phyloP scores from a whole-genome alignment of 2,888 invertebrate genomes.

The Apodemia mormo region DNA sequence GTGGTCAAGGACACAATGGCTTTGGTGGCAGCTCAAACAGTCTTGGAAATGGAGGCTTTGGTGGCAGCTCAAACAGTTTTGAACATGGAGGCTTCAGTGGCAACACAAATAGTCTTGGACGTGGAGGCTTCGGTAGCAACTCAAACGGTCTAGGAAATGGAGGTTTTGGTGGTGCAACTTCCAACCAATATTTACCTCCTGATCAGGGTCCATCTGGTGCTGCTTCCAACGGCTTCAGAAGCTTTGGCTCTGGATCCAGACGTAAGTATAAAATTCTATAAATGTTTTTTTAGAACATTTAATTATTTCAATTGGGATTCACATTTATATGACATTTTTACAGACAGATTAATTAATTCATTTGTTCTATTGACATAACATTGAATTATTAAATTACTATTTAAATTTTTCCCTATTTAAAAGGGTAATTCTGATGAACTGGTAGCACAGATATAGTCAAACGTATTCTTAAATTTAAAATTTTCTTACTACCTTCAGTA shows the following conservation, averaged over 20 bases:
- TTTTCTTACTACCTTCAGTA: too few species aligned
- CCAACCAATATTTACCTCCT: constrained; percentile 71
- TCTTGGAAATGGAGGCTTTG: constrained; percentile 37
- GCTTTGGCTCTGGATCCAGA: constrained; percentile 37
- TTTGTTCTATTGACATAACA: too few species aligned
- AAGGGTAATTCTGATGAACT: too few species aligned
- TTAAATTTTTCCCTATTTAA: too few species aligned
- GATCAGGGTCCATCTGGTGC: constrained; percentile 50
- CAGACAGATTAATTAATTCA: too few species aligned
- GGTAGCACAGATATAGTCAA: too few species aligned
- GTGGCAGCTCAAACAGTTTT: constrained; percentile 34
- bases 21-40: constrained; percentile 36
- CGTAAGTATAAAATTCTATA: constrained; percentile 32
- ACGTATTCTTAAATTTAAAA: too few species aligned
- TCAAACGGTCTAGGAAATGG: constrained; percentile 34
- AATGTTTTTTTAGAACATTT: too few species aligned
- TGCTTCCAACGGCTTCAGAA: constrained; percentile 38
- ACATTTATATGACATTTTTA: too few species aligned
- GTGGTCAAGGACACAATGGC: constrained; percentile 33
- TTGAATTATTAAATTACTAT: too few species aligned
- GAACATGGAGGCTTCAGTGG: constrained; percentile 43
- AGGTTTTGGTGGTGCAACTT: constrained; percentile 53
- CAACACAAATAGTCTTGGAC: constrained; percentile 30
- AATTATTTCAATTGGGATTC: too few species aligned
- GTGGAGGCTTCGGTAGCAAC: constrained; percentile 35